phyloP scores from a whole-genome alignment of 2,113 vertebrate species.

The Eupsittula cactorum region DNA sequence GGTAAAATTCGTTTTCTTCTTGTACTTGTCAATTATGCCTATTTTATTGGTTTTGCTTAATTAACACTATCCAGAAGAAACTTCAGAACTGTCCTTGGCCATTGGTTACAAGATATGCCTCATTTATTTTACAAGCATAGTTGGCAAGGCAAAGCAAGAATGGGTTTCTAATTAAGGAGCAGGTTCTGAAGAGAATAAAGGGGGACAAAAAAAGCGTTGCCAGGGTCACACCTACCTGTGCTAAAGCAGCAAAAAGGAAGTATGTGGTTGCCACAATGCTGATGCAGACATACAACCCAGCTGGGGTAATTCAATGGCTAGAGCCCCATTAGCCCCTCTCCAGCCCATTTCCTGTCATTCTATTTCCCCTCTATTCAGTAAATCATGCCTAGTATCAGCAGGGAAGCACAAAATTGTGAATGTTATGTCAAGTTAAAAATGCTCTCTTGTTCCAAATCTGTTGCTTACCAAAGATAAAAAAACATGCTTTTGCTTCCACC shows the following conservation, averaged over 20 bases:
- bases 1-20: constrained; percentile 38
- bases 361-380: not conserved
- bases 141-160: constrained; percentile 5
- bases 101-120: not conserved
- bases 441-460: not conserved
- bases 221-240: not conserved
- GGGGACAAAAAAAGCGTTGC: not conserved
- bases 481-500: not conserved
- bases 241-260: not conserved
- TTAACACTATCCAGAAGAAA: constrained; percentile 22
- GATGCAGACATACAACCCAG: not conserved
- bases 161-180: not conserved
- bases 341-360: not conserved
- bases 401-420: not conserved
- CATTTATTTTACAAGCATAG: constrained; percentile 26
- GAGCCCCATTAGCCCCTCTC: not conserved
- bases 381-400: not conserved
- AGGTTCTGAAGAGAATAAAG: not conserved
- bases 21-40: not conserved
- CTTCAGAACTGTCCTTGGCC: not conserved
- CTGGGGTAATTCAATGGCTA: not conserved
- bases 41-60: constrained; percentile 55
- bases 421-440: not conserved
- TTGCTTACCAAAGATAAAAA: not conserved
- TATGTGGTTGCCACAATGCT: not conserved